phyloP scores from a whole-genome alignment of 2,888 invertebrate species.

The Anaspis maculata region DNA sequence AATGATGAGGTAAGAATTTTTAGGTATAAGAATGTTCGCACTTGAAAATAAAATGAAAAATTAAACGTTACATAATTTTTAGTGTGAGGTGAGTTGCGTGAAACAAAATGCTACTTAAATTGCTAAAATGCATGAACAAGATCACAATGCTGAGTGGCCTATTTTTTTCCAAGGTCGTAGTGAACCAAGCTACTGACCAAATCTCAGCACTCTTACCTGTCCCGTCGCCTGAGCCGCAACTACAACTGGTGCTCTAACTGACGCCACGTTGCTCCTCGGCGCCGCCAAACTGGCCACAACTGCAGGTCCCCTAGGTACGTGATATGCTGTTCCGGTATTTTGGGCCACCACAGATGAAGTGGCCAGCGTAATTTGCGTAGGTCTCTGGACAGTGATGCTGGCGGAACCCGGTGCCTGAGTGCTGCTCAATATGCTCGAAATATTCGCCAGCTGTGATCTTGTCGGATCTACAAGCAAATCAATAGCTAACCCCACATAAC shows the following conservation, averaged over 20 bases:
- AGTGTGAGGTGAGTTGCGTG: no score
- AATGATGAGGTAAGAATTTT: no score
- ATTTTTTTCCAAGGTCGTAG: no score
- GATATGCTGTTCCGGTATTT: constrained; percentile 35
- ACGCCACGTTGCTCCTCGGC: constrained; percentile 54
- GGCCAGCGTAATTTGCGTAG: constrained; percentile 38
- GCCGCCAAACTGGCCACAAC: constrained; percentile 68
- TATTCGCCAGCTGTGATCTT: constrained; percentile 21
- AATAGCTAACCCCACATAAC: neutral
- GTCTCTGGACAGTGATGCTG: constrained; percentile 32
- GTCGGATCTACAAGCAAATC: constrained; percentile 17
- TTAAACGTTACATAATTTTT: no score
- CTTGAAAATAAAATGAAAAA: no score
- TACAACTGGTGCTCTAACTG: constrained; percentile 38
- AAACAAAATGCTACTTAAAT: no score
- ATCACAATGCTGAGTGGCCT: no score
- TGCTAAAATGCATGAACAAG: no score
- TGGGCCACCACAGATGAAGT: constrained; percentile 34
- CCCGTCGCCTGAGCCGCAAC: constrained; percentile 32
- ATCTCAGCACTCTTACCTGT: no score
- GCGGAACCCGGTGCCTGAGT: constrained; percentile 26
- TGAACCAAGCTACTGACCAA: constrained; percentile 1
- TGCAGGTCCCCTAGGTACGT: constrained; percentile 54
- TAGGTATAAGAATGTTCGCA: no score
- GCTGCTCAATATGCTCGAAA: constrained; percentile 17